Conservation (phyloP, 2,797 vertebrate species). For the Cossypha polioptera region DNA sequence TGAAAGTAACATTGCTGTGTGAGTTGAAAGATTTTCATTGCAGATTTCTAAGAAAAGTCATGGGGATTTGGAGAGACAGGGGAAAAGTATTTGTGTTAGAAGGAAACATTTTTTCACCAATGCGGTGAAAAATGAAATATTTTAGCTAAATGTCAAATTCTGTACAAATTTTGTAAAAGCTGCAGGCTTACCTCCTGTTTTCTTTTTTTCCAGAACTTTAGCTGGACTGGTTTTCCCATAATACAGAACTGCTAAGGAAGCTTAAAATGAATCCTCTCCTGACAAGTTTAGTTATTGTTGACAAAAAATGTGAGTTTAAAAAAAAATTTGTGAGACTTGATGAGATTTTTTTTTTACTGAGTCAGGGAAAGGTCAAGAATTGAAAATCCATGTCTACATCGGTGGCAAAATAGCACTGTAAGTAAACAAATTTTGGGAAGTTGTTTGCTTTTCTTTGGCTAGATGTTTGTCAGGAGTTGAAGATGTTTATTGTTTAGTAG, state of each 20-base stretch:
- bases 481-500: not conserved
- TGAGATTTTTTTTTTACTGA: not conserved
- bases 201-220: not conserved
- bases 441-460: not conserved
- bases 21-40: not conserved
- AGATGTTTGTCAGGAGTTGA: not conserved
- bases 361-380: not conserved
- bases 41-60: not conserved
- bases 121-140: not conserved
- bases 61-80: not conserved
- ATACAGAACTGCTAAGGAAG: not conserved
- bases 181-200: not conserved
- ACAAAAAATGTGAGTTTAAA: not conserved
- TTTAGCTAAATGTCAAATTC: not conserved
- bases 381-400: not conserved
- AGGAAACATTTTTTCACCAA: not conserved
- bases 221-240: not conserved
- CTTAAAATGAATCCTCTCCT: not conserved
- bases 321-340: not conserved
- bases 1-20: not conserved
- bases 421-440: not conserved
- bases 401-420: fast-evolving
- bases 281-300: not conserved
- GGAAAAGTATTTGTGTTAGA: not conserved
- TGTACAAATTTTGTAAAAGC: not conserved